A percentile compares a stretch with the other conserved stretches of the same genome.
These are phyloP conservation scores for Epizoanthus ramosus DNA, from an alignment of 92 coral and sea anemone genomes.

Conservation along the genomic window DNA sequence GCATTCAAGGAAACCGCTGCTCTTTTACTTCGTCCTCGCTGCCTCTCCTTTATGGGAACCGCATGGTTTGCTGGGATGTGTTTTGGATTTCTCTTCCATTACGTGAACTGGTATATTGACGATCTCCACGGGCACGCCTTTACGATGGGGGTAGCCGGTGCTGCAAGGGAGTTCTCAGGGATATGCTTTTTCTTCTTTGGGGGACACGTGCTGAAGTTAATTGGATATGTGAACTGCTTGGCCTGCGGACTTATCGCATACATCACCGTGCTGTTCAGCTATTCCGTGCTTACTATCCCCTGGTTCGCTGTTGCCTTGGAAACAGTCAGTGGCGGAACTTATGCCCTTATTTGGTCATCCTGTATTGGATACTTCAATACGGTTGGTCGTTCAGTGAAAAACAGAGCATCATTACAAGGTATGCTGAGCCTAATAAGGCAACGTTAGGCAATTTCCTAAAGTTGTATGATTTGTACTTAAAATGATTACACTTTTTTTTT, in stretches of 20 bases:
- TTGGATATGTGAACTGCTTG: slow-evolving; percentile 85
- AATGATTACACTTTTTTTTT: too few relatives aligned
- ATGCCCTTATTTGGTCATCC: slow-evolving; percentile 91
- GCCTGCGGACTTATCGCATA: slow-evolving; percentile 80
- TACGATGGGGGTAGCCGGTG: slow-evolving; percentile 93
- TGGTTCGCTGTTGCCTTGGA: slow-evolving; percentile 92
- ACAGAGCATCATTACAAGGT: slow-evolving; percentile 37
- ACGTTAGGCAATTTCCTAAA: too few relatives aligned
- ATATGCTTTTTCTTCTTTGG: slow-evolving; percentile 75
- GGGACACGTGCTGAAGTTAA: slow-evolving; percentile 55
- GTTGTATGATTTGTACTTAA: too few relatives aligned
- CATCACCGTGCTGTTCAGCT: slow-evolving; percentile 69
- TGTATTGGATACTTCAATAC: slow-evolving; percentile 80
- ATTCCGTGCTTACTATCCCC: slow-evolving; percentile 74
- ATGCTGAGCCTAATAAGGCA: not conserved
- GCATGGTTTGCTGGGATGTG: slow-evolving; percentile 89
- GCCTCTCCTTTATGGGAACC: slow-evolving; percentile 68
- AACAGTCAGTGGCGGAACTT: slow-evolving; percentile 83
- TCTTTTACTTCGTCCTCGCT: slow-evolving; percentile 62
- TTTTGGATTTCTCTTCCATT: slow-evolving; percentile 89
- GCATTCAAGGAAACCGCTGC: slow-evolving; percentile 49
- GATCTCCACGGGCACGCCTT: slow-evolving; percentile 80
- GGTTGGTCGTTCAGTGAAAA: slow-evolving; percentile 55
- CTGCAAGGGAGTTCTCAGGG: slow-evolving; percentile 85
- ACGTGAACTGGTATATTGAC: slow-evolving; percentile 95